Evolutionary conservation across 2,888 invertebrate species (phyloP).

Genomic region (Meiosimyza platycephala): DNA sequence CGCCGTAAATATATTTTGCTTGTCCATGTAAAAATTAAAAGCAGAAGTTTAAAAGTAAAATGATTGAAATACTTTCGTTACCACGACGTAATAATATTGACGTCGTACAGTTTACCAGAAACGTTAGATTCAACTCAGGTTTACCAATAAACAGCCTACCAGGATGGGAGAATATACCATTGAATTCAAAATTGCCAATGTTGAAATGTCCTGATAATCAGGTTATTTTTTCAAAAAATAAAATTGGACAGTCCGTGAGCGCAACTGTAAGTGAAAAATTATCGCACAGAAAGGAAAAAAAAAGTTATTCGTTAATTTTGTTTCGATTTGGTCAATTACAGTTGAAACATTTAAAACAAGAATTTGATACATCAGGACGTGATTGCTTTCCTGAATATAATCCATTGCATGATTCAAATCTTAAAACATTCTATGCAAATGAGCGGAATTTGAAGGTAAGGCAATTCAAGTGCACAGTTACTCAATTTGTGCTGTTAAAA

Average conservation of each 20-base stretch:
- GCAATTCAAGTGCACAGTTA: too few relatives aligned
- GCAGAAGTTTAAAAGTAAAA: conserved; percentile 41
- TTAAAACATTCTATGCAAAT: conserved; percentile 69
- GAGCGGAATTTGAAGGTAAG: conserved; percentile 59
- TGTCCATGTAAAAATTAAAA: conserved; percentile 10
- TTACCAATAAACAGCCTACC: conserved; percentile 64
- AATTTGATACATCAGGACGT: conserved; percentile 59
- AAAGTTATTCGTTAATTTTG: neutral
- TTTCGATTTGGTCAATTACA: conserved; percentile 35
- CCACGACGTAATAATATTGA: conserved; percentile 53
- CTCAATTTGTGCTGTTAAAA: too few relatives aligned
- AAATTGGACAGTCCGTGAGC: conserved; percentile 63
- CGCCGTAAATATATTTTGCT: neutral
- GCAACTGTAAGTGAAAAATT: neutral
- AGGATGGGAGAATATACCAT: conserved; percentile 64
- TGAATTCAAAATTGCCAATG: conserved; percentile 65
- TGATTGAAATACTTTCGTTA: conserved; percentile 61
- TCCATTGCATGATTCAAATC: conserved; percentile 72
- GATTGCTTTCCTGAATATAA: conserved; percentile 69
- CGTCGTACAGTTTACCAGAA: conserved; percentile 34
- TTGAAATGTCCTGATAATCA: conserved; percentile 64
- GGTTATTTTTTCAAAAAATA: conserved; percentile 64
- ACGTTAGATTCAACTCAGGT: conserved; percentile 52
- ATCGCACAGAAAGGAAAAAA: neutral
- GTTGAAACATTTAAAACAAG: conserved; percentile 55